These are phyloP conservation scores for Pavo muticus DNA, from an alignment of 2,113 vertebrate species.

Conservation along the genomic window DNA sequence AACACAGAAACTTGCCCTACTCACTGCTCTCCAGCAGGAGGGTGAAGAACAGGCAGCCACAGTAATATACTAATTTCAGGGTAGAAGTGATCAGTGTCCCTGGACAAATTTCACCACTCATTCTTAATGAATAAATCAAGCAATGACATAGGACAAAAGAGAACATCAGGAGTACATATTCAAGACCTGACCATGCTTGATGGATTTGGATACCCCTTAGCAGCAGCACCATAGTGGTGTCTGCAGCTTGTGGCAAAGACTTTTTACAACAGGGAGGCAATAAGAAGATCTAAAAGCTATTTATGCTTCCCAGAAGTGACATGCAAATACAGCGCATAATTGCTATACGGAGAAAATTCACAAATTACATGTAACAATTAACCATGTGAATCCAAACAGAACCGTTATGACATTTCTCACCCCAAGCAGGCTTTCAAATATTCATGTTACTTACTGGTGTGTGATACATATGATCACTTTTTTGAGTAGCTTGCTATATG, in stretches of 20 bases:
- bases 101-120: background rate
- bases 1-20: background rate
- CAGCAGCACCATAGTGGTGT: fast-evolving
- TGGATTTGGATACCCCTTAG: background rate
- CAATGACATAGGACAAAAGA: background rate
- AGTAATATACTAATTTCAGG: background rate
- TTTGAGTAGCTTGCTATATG: background rate
- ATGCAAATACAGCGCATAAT: background rate
- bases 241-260: background rate
- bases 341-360: background rate
- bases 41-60: background rate
- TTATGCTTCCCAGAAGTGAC: background rate
- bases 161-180: background rate
- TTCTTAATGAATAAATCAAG: background rate
- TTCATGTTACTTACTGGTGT: background rate
- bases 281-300: background rate
- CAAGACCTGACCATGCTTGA: background rate
- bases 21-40: background rate
- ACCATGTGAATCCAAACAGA: background rate
- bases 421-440: background rate
- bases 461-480: background rate
- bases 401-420: background rate
- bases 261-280: background rate
- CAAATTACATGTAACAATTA: background rate
- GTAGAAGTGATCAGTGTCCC: background rate